phyloP scores from a whole-genome alignment of 1,140 invertebrate species.

The Dendrolimus punctatus region DNA sequence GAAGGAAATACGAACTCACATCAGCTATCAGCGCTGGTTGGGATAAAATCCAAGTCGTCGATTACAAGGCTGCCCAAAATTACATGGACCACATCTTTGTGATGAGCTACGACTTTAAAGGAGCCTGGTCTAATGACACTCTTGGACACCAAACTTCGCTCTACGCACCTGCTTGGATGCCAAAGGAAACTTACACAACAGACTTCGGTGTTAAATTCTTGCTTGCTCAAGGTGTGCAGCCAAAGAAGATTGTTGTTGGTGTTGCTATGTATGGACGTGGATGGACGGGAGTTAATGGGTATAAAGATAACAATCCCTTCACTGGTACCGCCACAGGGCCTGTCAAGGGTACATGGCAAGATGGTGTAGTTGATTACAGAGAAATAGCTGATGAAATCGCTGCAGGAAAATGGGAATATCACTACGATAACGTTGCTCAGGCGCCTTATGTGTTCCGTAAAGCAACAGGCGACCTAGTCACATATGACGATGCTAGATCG shows the following conservation, averaged over 20 bases:
- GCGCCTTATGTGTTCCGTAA: constrained; percentile 56
- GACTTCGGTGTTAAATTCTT: constrained; percentile 57
- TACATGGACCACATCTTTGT: constrained; percentile 66
- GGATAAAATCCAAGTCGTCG: constrained; percentile 63
- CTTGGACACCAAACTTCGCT: constrained; percentile 54
- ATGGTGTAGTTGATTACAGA: constrained; percentile 61
- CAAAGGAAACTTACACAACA: constrained; percentile 60
- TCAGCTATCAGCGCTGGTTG: constrained; percentile 62
- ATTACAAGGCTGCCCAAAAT: constrained; percentile 54
- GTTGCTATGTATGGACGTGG: constrained; percentile 64
- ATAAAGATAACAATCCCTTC: constrained; percentile 49
- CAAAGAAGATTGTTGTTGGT: constrained; percentile 61
- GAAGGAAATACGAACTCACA: constrained; percentile 58
- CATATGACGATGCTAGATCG: constrained; percentile 57
- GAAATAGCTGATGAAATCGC: constrained; percentile 60
- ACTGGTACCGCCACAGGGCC: constrained; percentile 55
- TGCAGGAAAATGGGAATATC: constrained; percentile 54
- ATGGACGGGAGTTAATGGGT: constrained; percentile 56
- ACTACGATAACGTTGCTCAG: constrained; percentile 56
- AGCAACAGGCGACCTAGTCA: constrained; percentile 52
- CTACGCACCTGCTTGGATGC: constrained; percentile 52
- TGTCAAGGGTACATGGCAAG: constrained; percentile 60
- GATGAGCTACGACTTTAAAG: constrained; percentile 66
- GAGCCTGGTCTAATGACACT: constrained; percentile 61
- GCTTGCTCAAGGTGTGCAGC: constrained; percentile 55